A percentile compares a stretch with the other conserved stretches of the same genome.
These are phyloP conservation scores for Goniozus legneri DNA, from an alignment of 1,140 invertebrate genomes.

Conservation along the genomic window DNA sequence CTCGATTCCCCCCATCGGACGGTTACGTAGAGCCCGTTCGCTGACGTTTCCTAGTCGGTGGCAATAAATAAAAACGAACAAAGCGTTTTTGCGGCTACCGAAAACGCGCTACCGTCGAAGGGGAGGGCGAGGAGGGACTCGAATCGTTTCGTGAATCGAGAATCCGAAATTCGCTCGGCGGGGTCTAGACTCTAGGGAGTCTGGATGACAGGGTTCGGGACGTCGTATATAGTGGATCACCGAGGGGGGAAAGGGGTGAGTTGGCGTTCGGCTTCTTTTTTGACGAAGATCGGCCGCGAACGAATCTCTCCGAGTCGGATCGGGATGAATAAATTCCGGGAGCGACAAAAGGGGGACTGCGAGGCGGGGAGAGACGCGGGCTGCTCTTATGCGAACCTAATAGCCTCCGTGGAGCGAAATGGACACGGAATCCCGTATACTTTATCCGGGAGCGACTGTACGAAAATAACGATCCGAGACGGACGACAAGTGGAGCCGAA, in stretches of 20 bases:
- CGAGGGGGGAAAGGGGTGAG: constrained; percentile 1
- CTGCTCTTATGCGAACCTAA: constrained; percentile 29
- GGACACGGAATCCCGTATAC: no score
- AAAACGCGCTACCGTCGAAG: no score
- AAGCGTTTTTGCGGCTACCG: no score
- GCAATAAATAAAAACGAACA: no score
- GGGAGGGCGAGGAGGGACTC: neutral
- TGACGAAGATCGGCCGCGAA: constrained; percentile 21
- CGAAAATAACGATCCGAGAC: no score
- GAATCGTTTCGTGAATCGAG: constrained; percentile 9
- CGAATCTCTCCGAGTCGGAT: no score
- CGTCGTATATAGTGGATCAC: neutral
- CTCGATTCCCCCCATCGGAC: no score
- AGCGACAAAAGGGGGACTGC: constrained; percentile 31
- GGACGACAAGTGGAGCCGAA: no score
- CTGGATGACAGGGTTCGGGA: neutral
- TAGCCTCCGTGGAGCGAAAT: no score
- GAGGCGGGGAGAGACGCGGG: constrained; percentile 29
- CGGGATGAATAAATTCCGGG: constrained; percentile 30
- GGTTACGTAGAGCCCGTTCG: no score
- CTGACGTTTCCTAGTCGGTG: no score
- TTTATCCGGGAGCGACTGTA: no score
- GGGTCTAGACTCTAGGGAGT: constrained; percentile 9
- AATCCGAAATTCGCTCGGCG: constrained; percentile 23
- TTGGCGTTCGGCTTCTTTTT: constrained; percentile 29